phyloP scores from a whole-genome alignment of 2,797 vertebrate genomes.

The Gymnopithys bicolor region DNA sequence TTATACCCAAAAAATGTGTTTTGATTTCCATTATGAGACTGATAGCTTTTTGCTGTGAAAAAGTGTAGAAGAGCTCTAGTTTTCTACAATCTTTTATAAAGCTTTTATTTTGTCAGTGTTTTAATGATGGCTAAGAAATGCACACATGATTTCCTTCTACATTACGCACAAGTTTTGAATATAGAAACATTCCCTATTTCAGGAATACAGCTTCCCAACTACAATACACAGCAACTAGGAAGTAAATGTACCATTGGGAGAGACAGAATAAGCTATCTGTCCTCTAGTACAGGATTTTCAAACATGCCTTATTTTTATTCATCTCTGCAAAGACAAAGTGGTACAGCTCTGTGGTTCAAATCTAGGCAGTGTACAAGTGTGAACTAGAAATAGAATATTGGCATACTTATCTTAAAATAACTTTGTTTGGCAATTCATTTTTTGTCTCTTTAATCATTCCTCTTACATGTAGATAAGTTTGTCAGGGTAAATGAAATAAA shows the following conservation, averaged over 20 bases:
- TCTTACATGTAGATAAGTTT: not conserved
- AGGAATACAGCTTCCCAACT: not conserved
- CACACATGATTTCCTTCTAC: not conserved
- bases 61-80: not conserved
- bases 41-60: not conserved
- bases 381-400: not conserved
- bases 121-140: not conserved
- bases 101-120: constrained; percentile 8
- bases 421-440: not conserved
- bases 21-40: not conserved
- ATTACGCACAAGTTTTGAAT: not conserved
- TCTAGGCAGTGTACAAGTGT: not conserved
- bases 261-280: not conserved
- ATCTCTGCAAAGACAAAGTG: not conserved
- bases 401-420: not conserved
- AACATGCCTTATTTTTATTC: not conserved
- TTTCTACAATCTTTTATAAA: constrained; percentile 13
- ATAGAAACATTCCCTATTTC: not conserved
- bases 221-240: not conserved
- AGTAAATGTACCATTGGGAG: not conserved
- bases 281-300: not conserved
- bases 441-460: not conserved
- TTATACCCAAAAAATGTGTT: not conserved
- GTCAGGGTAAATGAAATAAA: not conserved
- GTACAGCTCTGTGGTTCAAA: not conserved